Evolutionary conservation across 2,888 invertebrate genomes (phyloP).

Genomic region (Harmothoe impar): DNA sequence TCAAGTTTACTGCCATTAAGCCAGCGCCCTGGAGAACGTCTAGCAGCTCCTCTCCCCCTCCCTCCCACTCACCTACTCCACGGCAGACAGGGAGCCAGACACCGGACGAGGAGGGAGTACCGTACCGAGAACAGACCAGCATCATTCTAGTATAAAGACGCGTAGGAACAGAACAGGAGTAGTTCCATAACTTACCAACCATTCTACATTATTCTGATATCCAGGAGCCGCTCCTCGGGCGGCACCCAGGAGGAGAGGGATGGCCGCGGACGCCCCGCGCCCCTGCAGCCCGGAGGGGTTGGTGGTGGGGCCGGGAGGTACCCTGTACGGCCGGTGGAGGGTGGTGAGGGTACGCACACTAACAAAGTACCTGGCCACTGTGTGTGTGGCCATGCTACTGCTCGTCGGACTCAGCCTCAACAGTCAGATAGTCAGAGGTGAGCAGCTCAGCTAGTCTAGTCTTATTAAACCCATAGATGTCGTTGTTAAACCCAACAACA

Average conservation of each 20-base stretch:
- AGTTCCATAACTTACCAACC: no score
- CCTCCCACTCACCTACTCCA: no score
- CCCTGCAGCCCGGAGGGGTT: conserved; percentile 1
- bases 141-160: no score
- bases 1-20: no score
- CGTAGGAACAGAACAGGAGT: no score
- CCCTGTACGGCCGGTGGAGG: conserved; percentile 15
- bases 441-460: neutral
- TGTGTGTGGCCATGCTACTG: neutral
- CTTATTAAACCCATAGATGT: no score
- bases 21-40: no score
- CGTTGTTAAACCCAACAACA: no score
- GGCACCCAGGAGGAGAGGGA: neutral
- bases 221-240: neutral
- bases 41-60: no score
- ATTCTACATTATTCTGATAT: neutral
- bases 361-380: neutral
- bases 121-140: no score
- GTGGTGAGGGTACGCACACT: conserved; percentile 3
- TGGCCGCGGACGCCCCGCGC: conserved; percentile 23
- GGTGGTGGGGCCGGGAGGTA: neutral
- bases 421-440: neutral
- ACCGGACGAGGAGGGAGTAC: no score
- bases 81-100: no score
- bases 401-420: neutral